Base-by-base conservation (phyloP, 2,888 invertebrate genomes). In the Heterodera filipjevi region DNA sequence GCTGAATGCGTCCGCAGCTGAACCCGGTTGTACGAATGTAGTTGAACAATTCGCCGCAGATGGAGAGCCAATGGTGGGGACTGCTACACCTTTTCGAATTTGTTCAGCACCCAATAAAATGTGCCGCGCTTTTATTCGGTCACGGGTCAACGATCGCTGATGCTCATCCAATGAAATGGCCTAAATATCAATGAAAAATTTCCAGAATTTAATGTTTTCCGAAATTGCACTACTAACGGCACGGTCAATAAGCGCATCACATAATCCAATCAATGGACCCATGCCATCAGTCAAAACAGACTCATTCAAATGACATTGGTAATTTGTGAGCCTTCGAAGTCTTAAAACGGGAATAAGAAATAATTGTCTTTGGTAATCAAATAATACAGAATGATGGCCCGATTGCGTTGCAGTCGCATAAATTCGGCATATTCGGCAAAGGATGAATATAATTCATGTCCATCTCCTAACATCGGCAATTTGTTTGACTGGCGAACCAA, bases 371-470 rank as follows among this genome's bases (percentile, higher is more conserved):
- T 22, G 12, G 3, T 8, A 30, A 12, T 49, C 77, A 10, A 1
- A n/a, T 22, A 33, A 22, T 33, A 66, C 64, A 66, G 27, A 78
- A 35, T 66, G 59, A 77, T n/a, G 39, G 78, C 66, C 53, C 78
- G 64, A 66, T 22, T 44, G 32, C 72, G 30, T 33, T 79, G 71
- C 30, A 49, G 33, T 35, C 59, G 35, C 80, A 79, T 84, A 27
- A 89, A 81, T 30, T 80, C 76, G n/a, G 83, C 82, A 81, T 85
- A 89, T 14, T 81, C 74, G 2, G 86, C 81, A 80, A 82, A 86
- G 30, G 85, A 83, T 70, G 81, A 82, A 80, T 84, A 85, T 3
- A 88, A 72, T 76, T 88, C 88, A 76, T 79, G 88, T 32, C 84
- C 82, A 16, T 78, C 85, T 27, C 87, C 88, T 49, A 83, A 72